Percentiles rank a stretch among this genome's conserved stretches.
Evolutionary conservation across 2,113 vertebrate genomes (phyloP).

Genomic region (Ancistrus triradiatus): DNA sequence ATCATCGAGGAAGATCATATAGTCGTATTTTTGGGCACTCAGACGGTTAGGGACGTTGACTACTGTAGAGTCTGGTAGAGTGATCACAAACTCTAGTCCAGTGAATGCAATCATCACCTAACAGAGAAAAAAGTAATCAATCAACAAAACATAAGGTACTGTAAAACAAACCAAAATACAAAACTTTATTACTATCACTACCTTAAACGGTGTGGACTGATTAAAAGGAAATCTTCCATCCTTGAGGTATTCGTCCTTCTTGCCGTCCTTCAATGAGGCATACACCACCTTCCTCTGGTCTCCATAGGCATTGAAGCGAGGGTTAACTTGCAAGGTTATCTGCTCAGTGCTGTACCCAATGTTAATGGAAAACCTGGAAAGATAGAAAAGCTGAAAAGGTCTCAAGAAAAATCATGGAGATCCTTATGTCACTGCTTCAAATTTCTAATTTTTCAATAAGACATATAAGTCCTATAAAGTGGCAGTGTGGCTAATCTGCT

Average conservation of each 20-base stretch:
- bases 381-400: too few relatives aligned
- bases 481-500: too few relatives aligned
- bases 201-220: constrained; percentile 61
- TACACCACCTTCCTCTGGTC: constrained; percentile 61
- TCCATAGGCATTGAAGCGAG: constrained; percentile 64
- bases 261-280: constrained; percentile 64
- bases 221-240: constrained; percentile 63
- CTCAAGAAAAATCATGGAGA: too few relatives aligned
- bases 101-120: constrained; percentile 63
- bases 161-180: too few relatives aligned
- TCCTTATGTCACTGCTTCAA: too few relatives aligned
- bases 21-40: constrained; percentile 57
- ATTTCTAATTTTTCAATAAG: too few relatives aligned
- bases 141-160: too few relatives aligned
- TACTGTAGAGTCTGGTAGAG: constrained; percentile 56
- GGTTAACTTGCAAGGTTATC: constrained; percentile 65
- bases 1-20: constrained; percentile 54
- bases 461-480: too few relatives aligned
- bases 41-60: constrained; percentile 69
- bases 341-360: constrained; percentile 57
- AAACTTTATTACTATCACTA: too few relatives aligned
- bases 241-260: constrained; percentile 62
- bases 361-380: constrained; percentile 64
- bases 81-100: constrained; percentile 58
- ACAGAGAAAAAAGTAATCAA: background rate